These are phyloP conservation scores for Etheostoma cragini DNA, from an alignment of 2,113 vertebrate genomes.

Conservation along the genomic window DNA sequence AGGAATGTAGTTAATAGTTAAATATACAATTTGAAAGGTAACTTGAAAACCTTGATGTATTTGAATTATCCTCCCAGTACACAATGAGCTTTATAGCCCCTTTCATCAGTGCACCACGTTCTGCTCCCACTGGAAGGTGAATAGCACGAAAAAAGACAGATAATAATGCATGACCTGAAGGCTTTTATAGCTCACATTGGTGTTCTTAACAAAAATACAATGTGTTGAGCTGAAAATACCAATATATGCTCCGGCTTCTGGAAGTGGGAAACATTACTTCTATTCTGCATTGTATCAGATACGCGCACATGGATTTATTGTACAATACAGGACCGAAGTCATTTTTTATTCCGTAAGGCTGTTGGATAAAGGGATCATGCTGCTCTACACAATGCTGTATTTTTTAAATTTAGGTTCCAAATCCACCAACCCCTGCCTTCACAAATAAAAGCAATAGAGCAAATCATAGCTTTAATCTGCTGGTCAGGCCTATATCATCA, in stretches of 20 bases:
- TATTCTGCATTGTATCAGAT: not conserved
- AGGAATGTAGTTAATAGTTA: not conserved
- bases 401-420: not conserved
- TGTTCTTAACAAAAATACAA: not conserved
- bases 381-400: not conserved
- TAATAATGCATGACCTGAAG: conserved; percentile 16
- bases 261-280: conserved; percentile 6
- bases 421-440: not conserved
- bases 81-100: not conserved
- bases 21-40: not conserved
- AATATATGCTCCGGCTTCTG: not conserved
- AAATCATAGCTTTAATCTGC: not conserved
- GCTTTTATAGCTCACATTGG: conserved; percentile 25
- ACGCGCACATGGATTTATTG: not conserved
- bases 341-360: not conserved
- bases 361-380: not conserved
- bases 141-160: not conserved
- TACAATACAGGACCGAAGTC: not conserved
- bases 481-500: not conserved
- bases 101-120: not conserved
- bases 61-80: conserved; percentile 19
- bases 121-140: not conserved
- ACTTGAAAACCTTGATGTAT: conserved; percentile 23
- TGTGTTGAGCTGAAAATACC: conserved; percentile 21
- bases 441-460: not conserved